phyloP scores from a whole-genome alignment of 2,797 vertebrate species.

The Otus scops region DNA sequence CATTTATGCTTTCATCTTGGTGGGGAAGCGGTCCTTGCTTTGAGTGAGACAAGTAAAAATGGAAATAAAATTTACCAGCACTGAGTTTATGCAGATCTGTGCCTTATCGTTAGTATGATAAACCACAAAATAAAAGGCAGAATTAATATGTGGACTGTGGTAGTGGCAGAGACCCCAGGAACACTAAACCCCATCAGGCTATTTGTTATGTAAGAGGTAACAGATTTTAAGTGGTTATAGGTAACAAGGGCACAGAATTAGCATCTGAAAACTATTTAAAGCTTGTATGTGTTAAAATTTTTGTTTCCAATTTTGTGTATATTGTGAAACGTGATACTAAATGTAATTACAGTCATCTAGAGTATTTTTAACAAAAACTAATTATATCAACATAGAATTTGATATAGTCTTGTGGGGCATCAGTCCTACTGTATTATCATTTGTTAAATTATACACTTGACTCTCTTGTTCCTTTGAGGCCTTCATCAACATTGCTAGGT shows the following conservation, averaged over 20 bases:
- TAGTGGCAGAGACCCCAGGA: background rate
- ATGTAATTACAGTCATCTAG: background rate
- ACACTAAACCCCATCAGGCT: background rate
- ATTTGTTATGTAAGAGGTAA: background rate
- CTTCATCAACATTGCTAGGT: background rate
- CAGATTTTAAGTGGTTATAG: background rate
- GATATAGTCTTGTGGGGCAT: background rate
- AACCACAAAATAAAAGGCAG: background rate
- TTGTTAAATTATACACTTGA: background rate
- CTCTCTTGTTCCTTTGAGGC: background rate
- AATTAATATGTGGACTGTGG: background rate
- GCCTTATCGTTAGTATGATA: background rate
- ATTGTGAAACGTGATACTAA: background rate
- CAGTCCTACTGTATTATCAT: background rate
- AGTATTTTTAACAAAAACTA: background rate
- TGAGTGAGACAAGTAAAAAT: background rate
- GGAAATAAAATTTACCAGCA: background rate
- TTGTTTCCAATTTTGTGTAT: background rate
- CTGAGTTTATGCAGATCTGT: background rate
- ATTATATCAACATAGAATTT: background rate
- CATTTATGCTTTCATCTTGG: background rate
- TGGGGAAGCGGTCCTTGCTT: background rate
- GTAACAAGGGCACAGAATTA: background rate
- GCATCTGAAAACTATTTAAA: background rate
- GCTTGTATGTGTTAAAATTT: background rate